Conservation (phyloP, 2,888 invertebrate species). For the Nephrotoma guestfalica region DNA sequence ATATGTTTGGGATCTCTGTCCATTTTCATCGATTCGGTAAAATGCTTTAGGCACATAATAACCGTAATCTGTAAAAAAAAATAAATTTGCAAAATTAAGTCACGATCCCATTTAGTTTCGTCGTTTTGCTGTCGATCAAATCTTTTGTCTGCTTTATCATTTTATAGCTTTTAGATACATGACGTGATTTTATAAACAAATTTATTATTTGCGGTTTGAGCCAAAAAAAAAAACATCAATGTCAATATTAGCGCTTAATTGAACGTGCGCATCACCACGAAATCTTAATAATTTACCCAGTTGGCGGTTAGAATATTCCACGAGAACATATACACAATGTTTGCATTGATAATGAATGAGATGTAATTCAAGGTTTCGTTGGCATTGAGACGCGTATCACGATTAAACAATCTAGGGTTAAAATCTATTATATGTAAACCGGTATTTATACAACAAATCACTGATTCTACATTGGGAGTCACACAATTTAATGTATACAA, state of each 20-base stretch:
- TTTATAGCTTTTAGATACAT: not conserved
- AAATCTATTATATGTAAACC: not conserved
- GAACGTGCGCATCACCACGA: not conserved
- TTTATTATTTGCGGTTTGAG: not conserved
- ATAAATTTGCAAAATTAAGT: not conserved
- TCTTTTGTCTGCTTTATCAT: not conserved
- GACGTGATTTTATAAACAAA: not conserved
- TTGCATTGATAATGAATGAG: not conserved
- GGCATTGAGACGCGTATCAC: not conserved
- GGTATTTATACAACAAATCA: not conserved
- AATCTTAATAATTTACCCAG: not conserved
- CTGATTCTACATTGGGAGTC: too few relatives aligned
- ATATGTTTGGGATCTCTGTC: not conserved
- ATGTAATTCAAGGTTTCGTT: not conserved
- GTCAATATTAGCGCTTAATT: not conserved
- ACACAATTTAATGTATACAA: not conserved
- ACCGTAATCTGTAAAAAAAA: not conserved
- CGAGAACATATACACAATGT: not conserved
- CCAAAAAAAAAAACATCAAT: not conserved
- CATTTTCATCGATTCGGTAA: slow-evolving; percentile 8
- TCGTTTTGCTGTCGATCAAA: not conserved
- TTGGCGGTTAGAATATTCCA: not conserved
- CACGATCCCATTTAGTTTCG: not conserved
- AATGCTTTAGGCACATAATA: slow-evolving; percentile 8
- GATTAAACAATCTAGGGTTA: not conserved